phyloP scores from a whole-genome alignment of 2,888 invertebrate genomes.

The Drosophila austrosaltans region DNA sequence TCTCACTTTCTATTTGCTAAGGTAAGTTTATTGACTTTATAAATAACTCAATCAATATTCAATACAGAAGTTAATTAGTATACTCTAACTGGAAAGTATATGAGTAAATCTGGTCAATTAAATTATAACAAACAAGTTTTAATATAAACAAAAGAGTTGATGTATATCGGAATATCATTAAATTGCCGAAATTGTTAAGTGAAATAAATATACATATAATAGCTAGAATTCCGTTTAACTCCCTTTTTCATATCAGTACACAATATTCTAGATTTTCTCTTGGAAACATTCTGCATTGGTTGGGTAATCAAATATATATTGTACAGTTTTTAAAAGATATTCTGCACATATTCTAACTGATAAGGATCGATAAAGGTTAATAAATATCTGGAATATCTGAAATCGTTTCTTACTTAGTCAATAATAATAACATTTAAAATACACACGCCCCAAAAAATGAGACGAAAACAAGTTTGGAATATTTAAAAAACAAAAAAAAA shows the following conservation, averaged over 20 bases:
- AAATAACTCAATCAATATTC: not conserved
- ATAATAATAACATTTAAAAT: constrained; percentile 5
- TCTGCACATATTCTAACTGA: too few relatives aligned
- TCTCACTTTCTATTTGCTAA: not conserved
- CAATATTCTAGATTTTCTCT: too few relatives aligned
- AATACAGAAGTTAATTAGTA: not conserved
- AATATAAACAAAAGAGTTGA: too few relatives aligned
- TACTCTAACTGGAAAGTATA: not conserved
- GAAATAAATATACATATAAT: too few relatives aligned
- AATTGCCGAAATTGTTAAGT: too few relatives aligned
- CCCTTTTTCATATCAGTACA: too few relatives aligned
- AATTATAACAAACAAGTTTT: too few relatives aligned
- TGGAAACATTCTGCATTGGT: too few relatives aligned
- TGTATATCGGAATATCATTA: too few relatives aligned
- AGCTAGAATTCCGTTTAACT: too few relatives aligned
- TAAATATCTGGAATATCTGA: not conserved
- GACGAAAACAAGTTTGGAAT: not conserved
- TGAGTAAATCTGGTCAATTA: not conserved
- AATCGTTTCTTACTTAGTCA: not conserved
- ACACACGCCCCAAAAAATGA: not conserved
- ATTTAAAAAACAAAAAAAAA: not conserved
- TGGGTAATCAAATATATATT: too few relatives aligned
- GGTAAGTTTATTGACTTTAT: constrained; percentile 2
- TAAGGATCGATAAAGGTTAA: not conserved
- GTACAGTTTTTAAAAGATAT: too few relatives aligned